Base-by-base conservation (phyloP, 2,113 vertebrate genomes). In the Glaucidium brasilianum region DNA sequence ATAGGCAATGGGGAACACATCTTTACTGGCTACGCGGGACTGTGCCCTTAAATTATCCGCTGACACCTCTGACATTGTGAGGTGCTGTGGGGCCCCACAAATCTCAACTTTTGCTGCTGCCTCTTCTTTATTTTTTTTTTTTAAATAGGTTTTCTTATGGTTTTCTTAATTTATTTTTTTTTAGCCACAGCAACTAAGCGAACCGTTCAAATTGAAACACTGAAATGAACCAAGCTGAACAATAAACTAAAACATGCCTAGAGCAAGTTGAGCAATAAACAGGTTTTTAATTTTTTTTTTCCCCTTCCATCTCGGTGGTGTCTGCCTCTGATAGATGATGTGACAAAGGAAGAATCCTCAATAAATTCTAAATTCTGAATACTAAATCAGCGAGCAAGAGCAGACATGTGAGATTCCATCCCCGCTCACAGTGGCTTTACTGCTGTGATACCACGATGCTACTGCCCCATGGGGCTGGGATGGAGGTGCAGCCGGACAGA, bases 161-260 rank as follows among this genome's bases (percentile, higher is more conserved):
- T 73, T 97, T 97, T 96, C 89, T 97, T 96, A 96, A 96, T 98
- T 96, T 97, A 95, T 97, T 94, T 95, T 96, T 95, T 88, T 97
- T 97, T 97, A 97, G 97, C 98, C 98, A 95, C 88, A 87, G 97
- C 97, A 95, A 97, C 96, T 96, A 97, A 98, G 97, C 34, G 93
- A 98, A 97, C 96, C 95, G 41, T 98, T 98, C 98, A 97, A 95
- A 98, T 96, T 95, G 97, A 95, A 84, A 97, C 96, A 95, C 97
- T 90, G 94, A 98, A 98, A 98, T 98, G 97, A 98, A 97, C 97
- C 94, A 97, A 98, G 96, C 97, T 98, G 97, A 98, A 98, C 98
- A 98, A 98, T 98, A 98, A 98, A 98, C 98, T 98, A 98, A 98
- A 98, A 98, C 97, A 98, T 95, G 98, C 98, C 98, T 98, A 98